Conservation (phyloP, 2,888 invertebrate species). For the Amorpha juglandis region DNA sequence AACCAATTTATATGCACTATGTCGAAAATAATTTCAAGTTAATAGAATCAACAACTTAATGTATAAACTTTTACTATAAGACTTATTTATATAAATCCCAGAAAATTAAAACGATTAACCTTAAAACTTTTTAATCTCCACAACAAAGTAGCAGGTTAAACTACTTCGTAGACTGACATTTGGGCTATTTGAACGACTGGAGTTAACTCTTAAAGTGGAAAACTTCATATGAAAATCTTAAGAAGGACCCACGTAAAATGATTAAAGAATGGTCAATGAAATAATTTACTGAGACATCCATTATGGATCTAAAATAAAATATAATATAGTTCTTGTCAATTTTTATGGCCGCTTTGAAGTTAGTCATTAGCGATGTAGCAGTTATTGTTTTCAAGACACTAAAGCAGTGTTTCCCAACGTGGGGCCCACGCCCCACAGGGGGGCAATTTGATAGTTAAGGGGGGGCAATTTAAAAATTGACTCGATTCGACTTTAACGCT, state of each 20-base stretch:
- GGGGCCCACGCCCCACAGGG: no score
- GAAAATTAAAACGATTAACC: conserved; percentile 15
- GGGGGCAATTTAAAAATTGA: no score
- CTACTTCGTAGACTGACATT: conserved; percentile 20
- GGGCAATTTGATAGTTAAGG: no score
- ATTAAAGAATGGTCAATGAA: neutral
- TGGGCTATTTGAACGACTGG: neutral
- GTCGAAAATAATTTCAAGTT: neutral
- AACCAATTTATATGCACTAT: neutral
- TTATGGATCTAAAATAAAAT: no score
- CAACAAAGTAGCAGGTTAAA: conserved; percentile 21
- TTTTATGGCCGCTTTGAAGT: no score
- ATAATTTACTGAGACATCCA: neutral
- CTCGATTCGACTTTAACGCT: no score
- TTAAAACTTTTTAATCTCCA: conserved; percentile 6
- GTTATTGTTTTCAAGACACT: no score
- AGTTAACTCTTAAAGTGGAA: conserved; percentile 2
- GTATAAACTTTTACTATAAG: conserved; percentile 4
- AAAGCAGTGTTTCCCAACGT: no score
- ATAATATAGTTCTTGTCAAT: no score
- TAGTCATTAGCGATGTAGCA: no score
- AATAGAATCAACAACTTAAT: no score
- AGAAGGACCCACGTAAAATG: neutral
- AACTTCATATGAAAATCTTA: neutral
- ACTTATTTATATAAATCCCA: neutral